phyloP scores from a whole-genome alignment of 2,113 vertebrate species.

The Neogobius melanostomus region DNA sequence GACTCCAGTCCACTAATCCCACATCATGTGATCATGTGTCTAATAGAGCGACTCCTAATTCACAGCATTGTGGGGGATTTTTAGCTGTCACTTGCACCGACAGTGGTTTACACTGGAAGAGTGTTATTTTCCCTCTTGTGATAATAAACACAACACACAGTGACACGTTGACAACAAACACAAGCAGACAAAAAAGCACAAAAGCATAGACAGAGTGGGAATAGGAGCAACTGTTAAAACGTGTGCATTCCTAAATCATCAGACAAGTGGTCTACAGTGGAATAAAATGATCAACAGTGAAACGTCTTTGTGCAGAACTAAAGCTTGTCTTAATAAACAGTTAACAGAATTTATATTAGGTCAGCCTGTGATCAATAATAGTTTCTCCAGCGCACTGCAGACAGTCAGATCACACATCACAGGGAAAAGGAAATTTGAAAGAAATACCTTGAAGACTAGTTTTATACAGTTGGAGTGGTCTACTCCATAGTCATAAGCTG shows the following conservation, averaged over 20 bases:
- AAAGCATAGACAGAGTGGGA: slow-evolving; percentile 16
- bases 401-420: slow-evolving; percentile 71
- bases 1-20: slow-evolving; percentile 78
- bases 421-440: slow-evolving; percentile 58
- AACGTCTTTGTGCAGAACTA: slow-evolving; percentile 57
- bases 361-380: slow-evolving; percentile 70
- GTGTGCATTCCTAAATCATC: slow-evolving; percentile 37
- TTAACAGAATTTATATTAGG: slow-evolving; percentile 72
- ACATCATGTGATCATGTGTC: slow-evolving; percentile 77
- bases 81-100: slow-evolving; percentile 68
- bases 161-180: slow-evolving; percentile 1
- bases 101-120: slow-evolving; percentile 68
- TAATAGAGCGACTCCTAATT: slow-evolving; percentile 77
- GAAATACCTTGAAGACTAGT: slow-evolving; percentile 72
- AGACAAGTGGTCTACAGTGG: slow-evolving; percentile 55
- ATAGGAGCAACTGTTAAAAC: slow-evolving; percentile 35
- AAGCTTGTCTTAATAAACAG: slow-evolving; percentile 66
- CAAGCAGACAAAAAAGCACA: slow-evolving; percentile 8
- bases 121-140: slow-evolving; percentile 54
- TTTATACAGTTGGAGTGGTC: slow-evolving; percentile 67
- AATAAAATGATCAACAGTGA: slow-evolving; percentile 62
- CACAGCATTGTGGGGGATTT: slow-evolving; percentile 76
- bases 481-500: slow-evolving; percentile 73
- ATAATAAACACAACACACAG: slow-evolving; percentile 62
- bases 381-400: slow-evolving; percentile 66